These are phyloP conservation scores for Pocillopora meandrina DNA, from an alignment of 92 coral and sea anemone genomes.

Conservation along the genomic window DNA sequence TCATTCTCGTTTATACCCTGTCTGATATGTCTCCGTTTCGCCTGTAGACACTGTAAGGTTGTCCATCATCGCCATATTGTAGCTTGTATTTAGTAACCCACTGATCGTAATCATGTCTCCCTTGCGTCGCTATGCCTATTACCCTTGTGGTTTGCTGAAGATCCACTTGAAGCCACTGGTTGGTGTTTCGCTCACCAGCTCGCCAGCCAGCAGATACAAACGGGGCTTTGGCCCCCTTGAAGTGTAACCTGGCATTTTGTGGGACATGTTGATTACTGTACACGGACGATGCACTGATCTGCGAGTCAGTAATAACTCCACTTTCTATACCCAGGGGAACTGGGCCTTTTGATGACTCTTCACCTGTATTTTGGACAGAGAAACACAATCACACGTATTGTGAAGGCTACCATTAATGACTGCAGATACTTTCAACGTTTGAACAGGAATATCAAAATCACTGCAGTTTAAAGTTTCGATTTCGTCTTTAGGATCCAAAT, in stretches of 20 bases:
- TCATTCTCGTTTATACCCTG: background rate
- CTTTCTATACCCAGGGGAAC: constrained; percentile 41
- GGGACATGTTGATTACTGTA: background rate
- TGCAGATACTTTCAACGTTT: too few relatives aligned
- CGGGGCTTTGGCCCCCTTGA: background rate
- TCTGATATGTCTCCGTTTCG: constrained; percentile 18
- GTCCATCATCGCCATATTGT: constrained; percentile 39
- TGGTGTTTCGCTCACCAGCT: background rate
- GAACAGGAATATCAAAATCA: too few relatives aligned
- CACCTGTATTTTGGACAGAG: too few relatives aligned
- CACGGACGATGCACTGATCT: constrained; percentile 37
- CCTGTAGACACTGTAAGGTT: constrained; percentile 34
- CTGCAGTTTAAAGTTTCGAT: too few relatives aligned
- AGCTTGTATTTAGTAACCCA: constrained; percentile 54
- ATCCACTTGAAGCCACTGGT: constrained; percentile 56
- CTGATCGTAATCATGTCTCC: constrained; percentile 17
- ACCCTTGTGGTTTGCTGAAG: constrained; percentile 22
- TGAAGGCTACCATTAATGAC: too few relatives aligned
- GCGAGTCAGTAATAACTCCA: constrained; percentile 22
- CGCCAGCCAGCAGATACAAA: constrained; percentile 31
- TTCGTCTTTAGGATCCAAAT: too few relatives aligned
- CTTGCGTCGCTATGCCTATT: constrained; percentile 49
- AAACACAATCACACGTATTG: too few relatives aligned
- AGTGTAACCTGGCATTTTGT: constrained; percentile 33
- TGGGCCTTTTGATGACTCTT: too few relatives aligned